Conservation (phyloP, 1,140 invertebrate species). For the Ooceraea biroi region DNA sequence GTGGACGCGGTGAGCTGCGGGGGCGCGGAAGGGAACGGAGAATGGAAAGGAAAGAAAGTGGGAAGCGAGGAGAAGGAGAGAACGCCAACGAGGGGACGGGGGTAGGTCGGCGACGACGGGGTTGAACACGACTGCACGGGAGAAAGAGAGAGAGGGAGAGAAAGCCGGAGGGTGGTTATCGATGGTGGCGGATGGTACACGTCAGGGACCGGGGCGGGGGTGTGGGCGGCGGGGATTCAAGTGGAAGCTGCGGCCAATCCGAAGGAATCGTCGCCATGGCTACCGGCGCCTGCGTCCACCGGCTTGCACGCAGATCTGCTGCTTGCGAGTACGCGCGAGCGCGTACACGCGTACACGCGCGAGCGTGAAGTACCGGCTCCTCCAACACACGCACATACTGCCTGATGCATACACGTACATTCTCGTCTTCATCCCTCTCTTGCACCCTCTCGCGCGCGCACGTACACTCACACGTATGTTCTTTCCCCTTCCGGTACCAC, state of each 20-base stretch:
- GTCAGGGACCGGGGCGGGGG: constrained; percentile 67
- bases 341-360: constrained; percentile 16
- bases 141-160: too few species aligned
- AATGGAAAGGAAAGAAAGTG: constrained; percentile 50
- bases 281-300: constrained; percentile 84
- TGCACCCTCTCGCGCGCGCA: not conserved
- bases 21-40: not conserved
- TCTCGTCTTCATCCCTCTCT: constrained; percentile 33
- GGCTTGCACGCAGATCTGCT: constrained; percentile 72
- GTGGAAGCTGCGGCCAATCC: constrained; percentile 86
- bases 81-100: constrained; percentile 62
- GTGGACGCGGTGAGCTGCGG: too few species aligned
- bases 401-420: not conserved
- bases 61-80: constrained; percentile 60
- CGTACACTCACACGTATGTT: constrained; percentile 20
- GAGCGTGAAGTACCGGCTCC: constrained; percentile 34
- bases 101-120: constrained; percentile 54
- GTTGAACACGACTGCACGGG: constrained; percentile 64
- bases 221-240: constrained; percentile 82
- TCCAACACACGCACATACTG: constrained; percentile 51
- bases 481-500: constrained; percentile 50
- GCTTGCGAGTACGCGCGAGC: constrained; percentile 30
- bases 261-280: constrained; percentile 85
- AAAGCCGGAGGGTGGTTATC: constrained; percentile 80
- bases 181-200: constrained; percentile 82